Base-by-base conservation (phyloP, 1,140 invertebrate genomes). In the Orussus abietinus region DNA sequence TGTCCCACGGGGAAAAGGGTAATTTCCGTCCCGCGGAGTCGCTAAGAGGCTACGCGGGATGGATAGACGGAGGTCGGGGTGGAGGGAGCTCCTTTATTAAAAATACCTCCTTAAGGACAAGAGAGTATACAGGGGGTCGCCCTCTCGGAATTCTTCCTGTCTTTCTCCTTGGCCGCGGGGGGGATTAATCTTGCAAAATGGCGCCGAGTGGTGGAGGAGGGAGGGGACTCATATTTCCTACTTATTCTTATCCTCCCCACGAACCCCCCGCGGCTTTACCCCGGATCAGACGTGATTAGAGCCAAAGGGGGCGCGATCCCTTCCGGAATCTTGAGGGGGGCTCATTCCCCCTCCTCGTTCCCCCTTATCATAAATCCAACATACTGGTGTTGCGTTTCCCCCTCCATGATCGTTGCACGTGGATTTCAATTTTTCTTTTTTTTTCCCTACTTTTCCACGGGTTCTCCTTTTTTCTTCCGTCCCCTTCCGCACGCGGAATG, bases 41-140 rank as follows among this genome's bases (percentile, higher is more conserved):
- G n/a, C n/a, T n/a, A n/a, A n/a, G n/a, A n/a, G n/a, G n/a, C n/a
- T n/a, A n/a, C n/a, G n/a, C n/a, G n/a, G n/a, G n/a, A n/a, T n/a
- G n/a, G n/a, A n/a, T n/a, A n/a, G n/a, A n/a, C n/a, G n/a, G n/a
- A n/a, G n/a, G n/a, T n/a, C n/a, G n/a, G n/a, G n/a, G n/a, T n/a
- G n/a, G n/a, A n/a, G 35, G 25, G 40, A 11, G 47, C 34, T 45
- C 42, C 37, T 49, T 56, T 49, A 51, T 54, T 51, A 51, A 48
- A 48, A 49, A 55, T 55, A 42, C 49, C 53, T 49, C 49, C 45
- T 35, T 39, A 22, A 37, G 38, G 14, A n/a, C n/a, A n/a, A n/a
- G 6, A 15, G 13, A 22, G 22, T 9, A 13, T 17, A 28, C 25
- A 3, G n/a, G 25, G 37, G 19, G 9, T 21, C n/a, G 30, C 4